Percentiles rank a stretch among this genome's conserved stretches.
Conservation (phyloP, 2,888 invertebrate species). For the Therioaphis trifolii region DNA sequence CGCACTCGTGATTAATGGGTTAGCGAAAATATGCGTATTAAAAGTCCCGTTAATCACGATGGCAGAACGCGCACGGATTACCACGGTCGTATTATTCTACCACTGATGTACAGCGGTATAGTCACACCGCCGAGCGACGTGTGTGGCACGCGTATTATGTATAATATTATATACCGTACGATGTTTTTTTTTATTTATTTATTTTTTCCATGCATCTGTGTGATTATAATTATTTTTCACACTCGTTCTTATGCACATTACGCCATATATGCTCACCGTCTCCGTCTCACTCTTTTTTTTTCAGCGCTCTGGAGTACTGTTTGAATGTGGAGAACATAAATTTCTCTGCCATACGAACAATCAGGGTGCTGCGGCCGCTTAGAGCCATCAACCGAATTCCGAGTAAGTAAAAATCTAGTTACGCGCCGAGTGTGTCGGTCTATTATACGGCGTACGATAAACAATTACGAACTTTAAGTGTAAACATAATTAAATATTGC, state of each 20-base stretch:
- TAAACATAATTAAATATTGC: too few relatives aligned
- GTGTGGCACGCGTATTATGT: too few relatives aligned
- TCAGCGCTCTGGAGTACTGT: slow-evolving; percentile 86
- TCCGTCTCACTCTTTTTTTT: slow-evolving; percentile 65
- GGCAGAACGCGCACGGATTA: background rate
- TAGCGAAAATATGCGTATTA: background rate
- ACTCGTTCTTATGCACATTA: too few relatives aligned
- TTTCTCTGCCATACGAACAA: slow-evolving; percentile 96
- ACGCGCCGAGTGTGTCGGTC: too few relatives aligned
- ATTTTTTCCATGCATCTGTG: background rate
- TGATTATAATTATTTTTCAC: background rate
- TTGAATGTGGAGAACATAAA: slow-evolving; percentile 97
- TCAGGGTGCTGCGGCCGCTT: slow-evolving; percentile 94
- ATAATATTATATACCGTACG: background rate
- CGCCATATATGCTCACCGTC: too few relatives aligned
- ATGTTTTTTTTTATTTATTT: slow-evolving; percentile 13
- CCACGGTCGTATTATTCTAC: background rate
- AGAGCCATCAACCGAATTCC: slow-evolving; percentile 99
- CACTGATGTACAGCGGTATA: too few relatives aligned
- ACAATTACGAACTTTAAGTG: too few relatives aligned
- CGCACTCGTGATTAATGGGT: background rate
- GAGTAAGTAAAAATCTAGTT: slow-evolving; percentile 86
- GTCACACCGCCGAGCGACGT: too few relatives aligned
- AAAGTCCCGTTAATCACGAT: background rate
- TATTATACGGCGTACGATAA: too few relatives aligned